Conservation (phyloP, 2,797 vertebrate species). For the Toxotes lorentzi region DNA sequence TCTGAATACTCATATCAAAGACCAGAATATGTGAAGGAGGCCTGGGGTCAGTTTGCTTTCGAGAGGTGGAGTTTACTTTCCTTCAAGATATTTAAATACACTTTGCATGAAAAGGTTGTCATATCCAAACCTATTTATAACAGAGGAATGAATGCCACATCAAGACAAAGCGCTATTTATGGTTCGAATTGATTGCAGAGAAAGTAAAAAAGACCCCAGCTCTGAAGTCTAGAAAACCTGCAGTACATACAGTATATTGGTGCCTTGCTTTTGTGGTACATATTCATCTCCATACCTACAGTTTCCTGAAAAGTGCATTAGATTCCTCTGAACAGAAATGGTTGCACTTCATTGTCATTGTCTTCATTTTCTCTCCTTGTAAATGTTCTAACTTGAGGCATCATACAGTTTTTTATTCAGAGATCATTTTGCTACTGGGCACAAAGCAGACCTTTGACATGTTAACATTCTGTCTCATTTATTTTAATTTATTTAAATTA, state of each 20-base stretch:
- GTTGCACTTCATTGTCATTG: too few species aligned
- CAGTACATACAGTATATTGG: constrained; percentile 70
- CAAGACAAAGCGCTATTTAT: constrained; percentile 30
- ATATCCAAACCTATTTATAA: constrained; percentile 47
- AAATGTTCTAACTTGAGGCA: constrained; percentile 54
- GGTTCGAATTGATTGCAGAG: constrained; percentile 36
- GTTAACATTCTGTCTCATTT: constrained; percentile 81
- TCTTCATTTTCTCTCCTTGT: constrained; percentile 44
- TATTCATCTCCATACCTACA: constrained; percentile 46
- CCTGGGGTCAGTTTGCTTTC: constrained; percentile 25
- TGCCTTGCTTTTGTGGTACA: constrained; percentile 86
- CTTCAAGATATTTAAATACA: constrained; percentile 48
- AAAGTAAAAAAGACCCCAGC: constrained; percentile 24
- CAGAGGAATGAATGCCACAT: constrained; percentile 46
- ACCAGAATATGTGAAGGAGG: constrained; percentile 61
- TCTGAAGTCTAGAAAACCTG: constrained; percentile 62
- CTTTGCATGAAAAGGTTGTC: constrained; percentile 66
- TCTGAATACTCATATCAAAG: constrained; percentile 73
- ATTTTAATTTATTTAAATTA: constrained; percentile 93
- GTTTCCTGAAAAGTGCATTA: constrained; percentile 57
- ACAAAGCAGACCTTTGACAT: constrained; percentile 87
- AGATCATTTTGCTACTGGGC: constrained; percentile 80
- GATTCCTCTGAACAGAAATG: constrained; percentile 42
- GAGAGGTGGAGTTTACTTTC: constrained; percentile 39
- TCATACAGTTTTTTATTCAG: constrained; percentile 60